A percentile compares a stretch with the other conserved stretches of the same genome.
Evolutionary conservation across 1,140 invertebrate genomes (phyloP).

Genomic region (Pachypeltis micranthus): DNA sequence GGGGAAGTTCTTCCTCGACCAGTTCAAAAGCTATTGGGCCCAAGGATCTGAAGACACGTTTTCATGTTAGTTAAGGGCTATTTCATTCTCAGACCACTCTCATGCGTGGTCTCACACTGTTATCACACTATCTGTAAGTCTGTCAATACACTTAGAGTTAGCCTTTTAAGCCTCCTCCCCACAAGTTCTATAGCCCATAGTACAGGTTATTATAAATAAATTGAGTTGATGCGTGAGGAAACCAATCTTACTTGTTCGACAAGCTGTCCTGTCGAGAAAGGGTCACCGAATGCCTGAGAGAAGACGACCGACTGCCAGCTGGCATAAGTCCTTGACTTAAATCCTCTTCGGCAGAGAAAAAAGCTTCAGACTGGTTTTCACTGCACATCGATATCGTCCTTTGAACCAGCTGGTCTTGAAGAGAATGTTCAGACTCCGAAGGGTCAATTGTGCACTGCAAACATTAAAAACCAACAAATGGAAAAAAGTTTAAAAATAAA

Average conservation of each 20-base stretch:
- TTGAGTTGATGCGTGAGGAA: too few species aligned
- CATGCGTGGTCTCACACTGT: too few species aligned
- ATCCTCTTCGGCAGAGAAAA: conserved; percentile 83
- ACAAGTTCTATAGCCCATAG: too few species aligned
- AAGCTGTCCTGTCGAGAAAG: conserved; percentile 36
- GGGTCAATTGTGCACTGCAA: conserved; percentile 21
- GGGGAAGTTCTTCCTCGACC: too few species aligned
- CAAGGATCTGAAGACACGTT: too few species aligned
- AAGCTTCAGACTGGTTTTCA: conserved; percentile 79
- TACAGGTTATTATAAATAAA: too few species aligned
- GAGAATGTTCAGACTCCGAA: conserved; percentile 27
- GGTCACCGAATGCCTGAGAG: conserved; percentile 20
- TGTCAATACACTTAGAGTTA: too few species aligned
- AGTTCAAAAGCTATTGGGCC: too few species aligned
- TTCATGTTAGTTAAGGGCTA: too few species aligned
- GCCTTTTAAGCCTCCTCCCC: conserved; percentile 33
- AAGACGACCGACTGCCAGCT: conserved; percentile 41
- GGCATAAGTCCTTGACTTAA: conserved; percentile 38
- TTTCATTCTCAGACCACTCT: too few species aligned
- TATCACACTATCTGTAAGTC: conserved; percentile 35
- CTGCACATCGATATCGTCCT: conserved; percentile 74
- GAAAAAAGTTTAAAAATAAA: neutral
- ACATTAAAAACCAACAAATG: conserved; percentile 1
- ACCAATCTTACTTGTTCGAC: conserved; percentile 33
- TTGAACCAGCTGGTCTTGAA: conserved; percentile 41